phyloP scores from a whole-genome alignment of 2,888 invertebrate species.

The Eristalis arbustorum region DNA sequence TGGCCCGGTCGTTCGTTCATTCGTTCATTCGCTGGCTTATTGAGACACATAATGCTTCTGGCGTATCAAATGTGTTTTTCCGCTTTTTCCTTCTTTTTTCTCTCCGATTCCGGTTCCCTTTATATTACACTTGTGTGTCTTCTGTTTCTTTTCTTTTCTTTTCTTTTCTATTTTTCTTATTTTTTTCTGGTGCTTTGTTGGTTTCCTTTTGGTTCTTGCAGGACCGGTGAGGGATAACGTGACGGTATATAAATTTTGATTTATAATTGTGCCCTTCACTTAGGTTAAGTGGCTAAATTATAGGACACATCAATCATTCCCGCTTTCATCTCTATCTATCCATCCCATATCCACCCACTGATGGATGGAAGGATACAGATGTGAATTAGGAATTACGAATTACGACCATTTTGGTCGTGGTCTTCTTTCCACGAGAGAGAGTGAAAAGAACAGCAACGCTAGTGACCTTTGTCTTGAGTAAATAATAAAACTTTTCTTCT shows the following conservation, averaged over 20 bases:
- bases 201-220: background rate
- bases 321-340: background rate
- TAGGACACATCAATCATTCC: constrained; percentile 60
- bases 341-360: too few species aligned
- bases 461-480: background rate
- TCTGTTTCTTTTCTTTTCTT: constrained; percentile 17
- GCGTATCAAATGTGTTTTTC: constrained; percentile 30
- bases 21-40: background rate
- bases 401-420: constrained; percentile 5
- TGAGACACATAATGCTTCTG: constrained; percentile 33
- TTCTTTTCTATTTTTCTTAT: background rate
- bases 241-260: constrained; percentile 66
- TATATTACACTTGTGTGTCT: constrained; percentile 24
- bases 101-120: background rate
- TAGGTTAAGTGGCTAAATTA: constrained; percentile 66
- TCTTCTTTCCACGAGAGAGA: too few species aligned
- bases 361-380: constrained; percentile 23
- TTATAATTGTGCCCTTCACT: constrained; percentile 66
- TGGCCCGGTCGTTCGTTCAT: background rate
- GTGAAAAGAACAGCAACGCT: too few species aligned
- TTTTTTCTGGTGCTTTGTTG: background rate
- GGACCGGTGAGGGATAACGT: constrained; percentile 38
- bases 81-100: background rate
- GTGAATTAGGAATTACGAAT: constrained; percentile 37
- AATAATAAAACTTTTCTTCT: constrained; percentile 5